phyloP scores from a whole-genome alignment of 2,797 vertebrate species.

The Catostomus latipinnis region DNA sequence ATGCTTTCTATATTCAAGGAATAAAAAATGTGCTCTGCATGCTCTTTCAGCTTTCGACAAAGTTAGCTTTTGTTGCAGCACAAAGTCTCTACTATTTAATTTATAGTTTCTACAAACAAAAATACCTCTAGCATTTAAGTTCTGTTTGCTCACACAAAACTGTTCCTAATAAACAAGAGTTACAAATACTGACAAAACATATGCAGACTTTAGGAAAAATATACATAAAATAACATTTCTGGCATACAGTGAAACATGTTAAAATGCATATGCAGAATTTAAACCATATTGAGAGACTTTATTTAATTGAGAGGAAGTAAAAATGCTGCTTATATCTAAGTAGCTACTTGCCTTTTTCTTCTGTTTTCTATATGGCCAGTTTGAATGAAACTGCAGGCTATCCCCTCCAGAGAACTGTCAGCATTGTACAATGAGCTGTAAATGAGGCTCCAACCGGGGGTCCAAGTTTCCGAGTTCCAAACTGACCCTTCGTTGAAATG shows the following conservation, averaged over 20 bases:
- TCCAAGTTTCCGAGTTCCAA: conserved; percentile 63
- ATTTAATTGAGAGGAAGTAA: too few relatives aligned
- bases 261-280: conserved; percentile 2
- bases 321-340: too few relatives aligned
- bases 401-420: conserved; percentile 42
- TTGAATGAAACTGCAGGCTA: conserved; percentile 42
- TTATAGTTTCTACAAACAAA: not conserved
- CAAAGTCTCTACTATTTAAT: not conserved
- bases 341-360: conserved; percentile 30
- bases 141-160: not conserved
- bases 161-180: not conserved
- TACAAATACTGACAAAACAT: not conserved
- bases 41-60: not conserved
- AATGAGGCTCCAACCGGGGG: conserved; percentile 64
- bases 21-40: not conserved
- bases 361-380: conserved; percentile 29
- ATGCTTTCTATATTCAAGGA: not conserved
- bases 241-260: not conserved
- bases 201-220: not conserved
- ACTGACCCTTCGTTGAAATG: conserved; percentile 63
- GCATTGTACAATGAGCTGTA: conserved; percentile 75
- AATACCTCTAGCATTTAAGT: not conserved
- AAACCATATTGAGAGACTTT: too few relatives aligned
- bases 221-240: not conserved
- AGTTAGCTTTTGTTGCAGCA: not conserved